Evolutionary conservation across 2,113 vertebrate genomes (phyloP), one percentile per base, ranked within the genome.

Genomic region (Laterallus jamaicensis): DNA sequence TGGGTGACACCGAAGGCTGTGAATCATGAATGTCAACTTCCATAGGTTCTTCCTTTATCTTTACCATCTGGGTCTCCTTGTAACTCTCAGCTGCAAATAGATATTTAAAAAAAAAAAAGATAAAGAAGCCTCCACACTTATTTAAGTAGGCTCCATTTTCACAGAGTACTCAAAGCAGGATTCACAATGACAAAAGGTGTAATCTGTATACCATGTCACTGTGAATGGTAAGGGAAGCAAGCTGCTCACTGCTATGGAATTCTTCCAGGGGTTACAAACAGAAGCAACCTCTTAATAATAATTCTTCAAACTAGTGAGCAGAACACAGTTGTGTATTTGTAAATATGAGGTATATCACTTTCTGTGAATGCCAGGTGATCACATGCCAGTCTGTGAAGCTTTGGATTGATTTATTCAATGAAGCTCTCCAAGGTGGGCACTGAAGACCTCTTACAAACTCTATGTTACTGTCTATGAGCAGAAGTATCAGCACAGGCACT

Each of bases 41-140:
- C 99, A 99, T 99, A 22, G 99, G 99, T 73, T 99, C 99, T 70
- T 98, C 98, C 98, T 99, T 99, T 91, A 99, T 98, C 95, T 98
- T 98, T 86, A 98, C 97, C 93, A 96, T 97, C 98, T 99, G 99
- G 59, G 97, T 88, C 63, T 99, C 99, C 97, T 99, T 99, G 98
- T 98, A 99, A 98, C 99, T 99, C 97, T 99, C 99, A 94, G 98
- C 96, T 98, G 97, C 82, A 95, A 94, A 95, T 69, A 73, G 25
- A 74, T 66, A 60, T 92, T 86, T 2, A 52, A 86, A 35, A 35
- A 35, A 35, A 35, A 83, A 92, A 58, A 64, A 83, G 83, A 86
- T 78, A 76, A 90, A 79, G 58, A 82, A 85, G 35, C 42, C 3
- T 5, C 67, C 86, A 11, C 44, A 73, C 88, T 93, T 93, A 94